Conservation (phyloP, 2,797 vertebrate genomes). For the Esox lucius region DNA sequence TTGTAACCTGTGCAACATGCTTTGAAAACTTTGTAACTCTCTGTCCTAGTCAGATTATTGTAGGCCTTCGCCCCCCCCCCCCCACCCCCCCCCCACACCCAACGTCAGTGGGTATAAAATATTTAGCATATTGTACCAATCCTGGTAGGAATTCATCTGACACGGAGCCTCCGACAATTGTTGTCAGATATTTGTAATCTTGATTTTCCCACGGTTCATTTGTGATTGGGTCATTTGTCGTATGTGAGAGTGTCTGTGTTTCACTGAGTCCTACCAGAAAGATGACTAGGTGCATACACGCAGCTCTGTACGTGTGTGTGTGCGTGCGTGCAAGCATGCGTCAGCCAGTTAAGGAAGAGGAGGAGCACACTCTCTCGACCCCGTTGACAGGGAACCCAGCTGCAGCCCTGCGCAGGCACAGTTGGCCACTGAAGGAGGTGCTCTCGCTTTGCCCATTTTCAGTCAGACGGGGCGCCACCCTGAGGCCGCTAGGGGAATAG, state of each 20-base stretch:
- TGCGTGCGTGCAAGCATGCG: background rate
- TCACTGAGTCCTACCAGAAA: background rate
- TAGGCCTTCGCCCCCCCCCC: too few species aligned
- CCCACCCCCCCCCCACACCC: too few species aligned
- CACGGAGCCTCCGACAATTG: background rate
- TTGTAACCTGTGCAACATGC: too few species aligned
- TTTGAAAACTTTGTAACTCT: too few species aligned
- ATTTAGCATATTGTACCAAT: background rate
- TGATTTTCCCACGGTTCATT: background rate
- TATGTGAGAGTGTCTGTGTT: background rate
- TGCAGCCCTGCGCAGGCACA: constrained; percentile 34
- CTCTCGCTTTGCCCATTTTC: background rate
- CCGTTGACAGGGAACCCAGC: constrained; percentile 42
- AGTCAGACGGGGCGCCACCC: background rate
- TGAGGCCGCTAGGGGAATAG: background rate
- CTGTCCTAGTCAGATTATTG: too few species aligned
- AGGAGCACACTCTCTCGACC: constrained; percentile 46
- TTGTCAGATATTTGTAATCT: constrained; percentile 26
- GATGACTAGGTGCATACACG: too few species aligned
- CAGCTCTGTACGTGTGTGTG: constrained; percentile 9
- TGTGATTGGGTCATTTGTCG: too few species aligned
- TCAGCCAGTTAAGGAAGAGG: constrained; percentile 36
- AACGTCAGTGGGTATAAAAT: too few species aligned
- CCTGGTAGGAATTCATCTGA: background rate
- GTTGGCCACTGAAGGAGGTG: constrained; percentile 19